Evolutionary conservation across 2,797 vertebrate genomes (phyloP), one percentile per base, ranked within the genome.

Genomic region (Brachymystax lenok): DNA sequence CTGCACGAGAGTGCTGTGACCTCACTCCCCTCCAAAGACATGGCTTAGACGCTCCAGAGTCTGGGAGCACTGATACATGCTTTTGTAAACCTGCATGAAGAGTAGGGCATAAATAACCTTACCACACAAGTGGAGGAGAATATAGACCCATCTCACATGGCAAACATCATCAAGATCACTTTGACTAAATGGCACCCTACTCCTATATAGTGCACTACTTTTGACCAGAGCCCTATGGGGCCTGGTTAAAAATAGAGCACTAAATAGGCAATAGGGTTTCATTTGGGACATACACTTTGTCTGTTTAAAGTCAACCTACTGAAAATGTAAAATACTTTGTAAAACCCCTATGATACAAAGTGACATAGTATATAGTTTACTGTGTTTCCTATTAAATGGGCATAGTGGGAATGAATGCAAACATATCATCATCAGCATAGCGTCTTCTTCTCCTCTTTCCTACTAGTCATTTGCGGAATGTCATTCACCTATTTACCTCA

Each of bases 1-100:
- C 27, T 50, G 27, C 54, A 76, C 59, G n/a, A 85, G 27, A 79
- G 69, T 61, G 64, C 2, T 17, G 69, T 78, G 71, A 75, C 75
- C 68, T 74, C 28, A 59, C 61, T 71, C 33, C n/a, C 46, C 54
- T 40, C 59, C 50, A 40, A 8, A 61, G 30, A 56, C 2, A 61
- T 0, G 12, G 10, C 54, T 35, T 73, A 40, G 56, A 52, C 12
- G 19, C 30, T 59, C 12, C 10, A 67, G 33, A 78, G 40, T 35
- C 51, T 69, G 51, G 66, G 33, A 19, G 8, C 46, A 24, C 51
- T 82, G 64, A 73, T 69, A 28, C 27, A 54, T 21, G 1, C 35
- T 66, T 40, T 16, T 71, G 75, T 71, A 69, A 79, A 85, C 66
- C 24, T 70, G 27, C 56, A 16, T 35, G 35, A 75, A 50, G 71